phyloP scores from a whole-genome alignment of 37 sponge, comb jelly and placozoan genomes.

The Halisarca cf. caerulea region DNA sequence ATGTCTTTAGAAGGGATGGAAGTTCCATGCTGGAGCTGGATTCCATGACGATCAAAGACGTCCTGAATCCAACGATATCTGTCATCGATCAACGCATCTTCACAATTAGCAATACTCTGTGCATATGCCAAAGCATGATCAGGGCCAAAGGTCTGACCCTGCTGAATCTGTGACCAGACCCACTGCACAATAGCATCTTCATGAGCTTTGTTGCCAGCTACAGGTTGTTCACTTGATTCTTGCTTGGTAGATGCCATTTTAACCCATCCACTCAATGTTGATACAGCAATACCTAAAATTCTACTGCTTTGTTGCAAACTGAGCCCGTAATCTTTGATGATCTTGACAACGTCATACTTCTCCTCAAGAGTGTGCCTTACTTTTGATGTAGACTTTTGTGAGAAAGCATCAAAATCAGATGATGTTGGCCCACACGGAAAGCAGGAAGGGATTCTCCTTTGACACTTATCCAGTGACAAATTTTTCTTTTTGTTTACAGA shows the following conservation, averaged over 20 bases:
- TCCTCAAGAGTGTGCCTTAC: constrained; percentile 69
- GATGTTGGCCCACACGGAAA: not conserved
- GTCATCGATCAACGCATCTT: constrained; percentile 36
- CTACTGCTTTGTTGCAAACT: constrained; percentile 67
- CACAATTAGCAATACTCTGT: constrained; percentile 42
- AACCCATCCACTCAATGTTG: constrained; percentile 78
- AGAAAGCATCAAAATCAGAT: not conserved
- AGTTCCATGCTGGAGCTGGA: not conserved
- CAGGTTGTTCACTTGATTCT: not conserved
- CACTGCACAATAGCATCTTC: constrained; percentile 77
- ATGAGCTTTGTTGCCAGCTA: constrained; percentile 14
- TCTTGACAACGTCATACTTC: constrained; percentile 73
- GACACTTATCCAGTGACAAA: not conserved
- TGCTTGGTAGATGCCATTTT: constrained; percentile 61
- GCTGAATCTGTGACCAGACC: constrained; percentile 50
- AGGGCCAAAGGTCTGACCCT: constrained; percentile 40
- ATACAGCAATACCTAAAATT: constrained; percentile 78
- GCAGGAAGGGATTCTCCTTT: not conserved
- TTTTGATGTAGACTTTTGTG: constrained; percentile 9
- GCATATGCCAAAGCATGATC: constrained; percentile 63
- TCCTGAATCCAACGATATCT: constrained; percentile 11
- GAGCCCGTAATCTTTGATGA: constrained; percentile 61
- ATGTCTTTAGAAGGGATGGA: too few relatives aligned
- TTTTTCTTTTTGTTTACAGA: constrained; percentile 37
- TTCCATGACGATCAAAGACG: not conserved